Evolutionary conservation across 2,113 vertebrate genomes (phyloP).

Genomic region (Bettongia penicillata): DNA sequence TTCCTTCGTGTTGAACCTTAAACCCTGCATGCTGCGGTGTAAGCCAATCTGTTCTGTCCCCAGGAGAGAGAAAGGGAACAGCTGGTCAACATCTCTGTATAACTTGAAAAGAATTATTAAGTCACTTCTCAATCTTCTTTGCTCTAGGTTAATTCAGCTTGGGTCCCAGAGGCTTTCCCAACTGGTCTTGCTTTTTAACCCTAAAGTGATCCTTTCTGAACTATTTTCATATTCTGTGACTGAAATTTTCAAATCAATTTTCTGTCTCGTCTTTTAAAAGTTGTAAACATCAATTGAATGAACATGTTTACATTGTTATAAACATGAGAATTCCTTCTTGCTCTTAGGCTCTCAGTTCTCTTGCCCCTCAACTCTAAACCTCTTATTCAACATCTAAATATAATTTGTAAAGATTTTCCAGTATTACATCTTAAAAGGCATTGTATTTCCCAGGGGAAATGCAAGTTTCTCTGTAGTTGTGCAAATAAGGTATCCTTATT

Average conservation of each 20-base stretch:
- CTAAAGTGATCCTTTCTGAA: constrained; percentile 43
- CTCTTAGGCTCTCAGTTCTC: constrained; percentile 65
- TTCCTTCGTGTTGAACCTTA: constrained; percentile 36
- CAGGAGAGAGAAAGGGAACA: constrained; percentile 20
- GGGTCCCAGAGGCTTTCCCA: constrained; percentile 31
- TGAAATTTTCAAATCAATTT: constrained; percentile 60
- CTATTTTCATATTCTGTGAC: constrained; percentile 49
- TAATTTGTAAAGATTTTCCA: constrained; percentile 74
- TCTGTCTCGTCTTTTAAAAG: constrained; percentile 66
- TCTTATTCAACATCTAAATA: constrained; percentile 51
- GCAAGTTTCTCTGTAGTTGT: not conserved
- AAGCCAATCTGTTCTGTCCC: constrained; percentile 49
- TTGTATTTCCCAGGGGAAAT: constrained; percentile 11
- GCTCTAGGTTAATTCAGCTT: constrained; percentile 29
- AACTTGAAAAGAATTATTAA: constrained; percentile 43
- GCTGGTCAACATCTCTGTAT: not conserved
- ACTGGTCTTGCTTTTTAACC: constrained; percentile 54
- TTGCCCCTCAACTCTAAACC: constrained; percentile 51
- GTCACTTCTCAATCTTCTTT: constrained; percentile 38
- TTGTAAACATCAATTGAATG: constrained; percentile 77
- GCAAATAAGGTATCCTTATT: not conserved
- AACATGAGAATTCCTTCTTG: constrained; percentile 68
- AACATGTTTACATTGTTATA: constrained; percentile 74
- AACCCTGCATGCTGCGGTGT: constrained; percentile 8
- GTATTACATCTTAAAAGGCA: constrained; percentile 45